A percentile compares a stretch with the other conserved stretches of the same genome.
Conservation (phyloP, 2,888 invertebrate species). For the Volucella zonaria region DNA sequence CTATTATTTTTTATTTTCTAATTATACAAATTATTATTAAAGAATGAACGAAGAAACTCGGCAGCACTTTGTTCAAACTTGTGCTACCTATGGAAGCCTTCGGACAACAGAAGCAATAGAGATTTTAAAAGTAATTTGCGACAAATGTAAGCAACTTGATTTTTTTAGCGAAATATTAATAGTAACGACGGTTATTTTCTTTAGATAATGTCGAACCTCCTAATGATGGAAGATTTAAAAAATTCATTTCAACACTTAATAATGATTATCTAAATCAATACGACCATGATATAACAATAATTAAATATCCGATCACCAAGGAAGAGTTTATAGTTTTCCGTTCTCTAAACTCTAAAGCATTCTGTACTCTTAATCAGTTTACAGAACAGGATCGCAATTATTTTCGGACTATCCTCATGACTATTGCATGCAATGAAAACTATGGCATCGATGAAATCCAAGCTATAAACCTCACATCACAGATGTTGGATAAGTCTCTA, state of each 20-base stretch:
- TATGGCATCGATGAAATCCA: conserved; percentile 75
- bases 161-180: background rate
- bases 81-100: conserved; percentile 75
- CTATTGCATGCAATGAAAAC: conserved; percentile 73
- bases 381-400: conserved; percentile 76
- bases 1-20: too few species aligned
- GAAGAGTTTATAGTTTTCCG: conserved; percentile 76
- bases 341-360: conserved; percentile 74
- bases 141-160: conserved; percentile 70
- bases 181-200: background rate
- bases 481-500: conserved; percentile 73
- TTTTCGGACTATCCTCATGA: conserved; percentile 75
- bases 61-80: conserved; percentile 75
- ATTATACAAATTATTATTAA: background rate
- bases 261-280: conserved; percentile 64
- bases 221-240: conserved; percentile 50
- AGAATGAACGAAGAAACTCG: conserved; percentile 69
- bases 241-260: conserved; percentile 75
- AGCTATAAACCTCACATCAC: conserved; percentile 74
- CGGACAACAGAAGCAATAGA: conserved; percentile 49
- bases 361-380: conserved; percentile 75
- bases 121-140: conserved; percentile 72
- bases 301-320: conserved; percentile 75
- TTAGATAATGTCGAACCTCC: conserved; percentile 73
- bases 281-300: conserved; percentile 76